Percentiles rank a stretch among this genome's conserved stretches.
Evolutionary conservation across 2,797 vertebrate species (phyloP).

Genomic region (Neopelma chrysocephalum): DNA sequence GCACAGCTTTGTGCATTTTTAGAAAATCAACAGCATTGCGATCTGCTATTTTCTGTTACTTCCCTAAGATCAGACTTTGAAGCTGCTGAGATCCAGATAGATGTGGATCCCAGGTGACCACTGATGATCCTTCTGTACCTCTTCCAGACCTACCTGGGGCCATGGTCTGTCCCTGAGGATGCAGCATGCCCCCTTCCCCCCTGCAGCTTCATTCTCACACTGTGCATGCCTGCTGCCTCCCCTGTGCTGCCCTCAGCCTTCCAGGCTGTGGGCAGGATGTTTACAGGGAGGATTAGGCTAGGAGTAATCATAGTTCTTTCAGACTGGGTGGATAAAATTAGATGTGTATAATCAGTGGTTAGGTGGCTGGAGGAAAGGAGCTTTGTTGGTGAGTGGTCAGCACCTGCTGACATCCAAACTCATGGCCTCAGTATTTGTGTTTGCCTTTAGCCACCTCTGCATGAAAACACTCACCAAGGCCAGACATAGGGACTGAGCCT

Average conservation of each 20-base stretch:
- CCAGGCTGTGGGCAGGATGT: neutral
- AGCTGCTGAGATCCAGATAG: neutral
- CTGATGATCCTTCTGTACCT: neutral
- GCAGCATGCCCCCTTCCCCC: neutral
- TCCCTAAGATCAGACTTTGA: neutral
- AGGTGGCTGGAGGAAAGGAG: neutral
- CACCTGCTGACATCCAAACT: neutral
- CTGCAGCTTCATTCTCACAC: neutral
- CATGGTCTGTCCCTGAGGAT: neutral
- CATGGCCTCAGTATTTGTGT: neutral
- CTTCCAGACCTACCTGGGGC: neutral
- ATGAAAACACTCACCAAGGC: neutral
- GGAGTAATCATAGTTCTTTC: slow-evolving; percentile 36
- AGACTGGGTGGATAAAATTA: slow-evolving; percentile 30
- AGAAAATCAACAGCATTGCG: neutral
- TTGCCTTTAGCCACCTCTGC: neutral
- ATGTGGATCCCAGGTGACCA: neutral
- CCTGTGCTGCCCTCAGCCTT: neutral
- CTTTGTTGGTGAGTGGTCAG: slow-evolving; percentile 17
- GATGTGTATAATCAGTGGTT: neutral
- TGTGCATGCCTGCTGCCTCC: neutral
- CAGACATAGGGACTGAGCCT: neutral
- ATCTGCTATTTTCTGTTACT: neutral
- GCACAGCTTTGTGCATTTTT: neutral
- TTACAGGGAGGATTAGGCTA: neutral